These are phyloP conservation scores for Autographa gamma DNA, from an alignment of 2,888 invertebrate genomes.

Conservation along the genomic window DNA sequence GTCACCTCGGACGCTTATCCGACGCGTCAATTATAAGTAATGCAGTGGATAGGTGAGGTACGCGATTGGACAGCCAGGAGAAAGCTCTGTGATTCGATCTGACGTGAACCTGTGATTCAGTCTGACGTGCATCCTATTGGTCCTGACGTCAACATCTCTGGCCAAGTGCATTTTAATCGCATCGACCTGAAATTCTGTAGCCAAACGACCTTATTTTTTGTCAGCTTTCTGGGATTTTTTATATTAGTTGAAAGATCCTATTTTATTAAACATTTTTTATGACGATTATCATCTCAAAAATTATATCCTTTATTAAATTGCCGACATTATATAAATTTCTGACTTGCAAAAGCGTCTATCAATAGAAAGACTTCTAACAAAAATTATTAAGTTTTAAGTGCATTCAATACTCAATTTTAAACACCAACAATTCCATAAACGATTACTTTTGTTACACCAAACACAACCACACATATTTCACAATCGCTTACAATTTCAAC, in stretches of 20 bases:
- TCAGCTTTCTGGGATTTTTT: too few relatives aligned
- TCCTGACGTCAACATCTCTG: background rate
- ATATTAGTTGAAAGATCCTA: too few relatives aligned
- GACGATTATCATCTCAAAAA: too few relatives aligned
- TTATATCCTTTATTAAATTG: too few relatives aligned
- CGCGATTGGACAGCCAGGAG: conserved; percentile 12
- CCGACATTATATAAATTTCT: too few relatives aligned
- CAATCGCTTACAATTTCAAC: background rate
- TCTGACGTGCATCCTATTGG: conserved; percentile 23
- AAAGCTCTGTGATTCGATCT: conserved; percentile 21
- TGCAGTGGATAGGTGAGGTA: conserved; percentile 10
- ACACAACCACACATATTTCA: background rate
- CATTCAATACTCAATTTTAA: background rate
- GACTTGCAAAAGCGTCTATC: too few relatives aligned
- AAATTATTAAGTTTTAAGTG: background rate
- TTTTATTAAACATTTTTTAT: too few relatives aligned
- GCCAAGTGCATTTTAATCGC: background rate
- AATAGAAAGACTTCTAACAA: too few relatives aligned
- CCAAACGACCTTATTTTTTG: too few relatives aligned
- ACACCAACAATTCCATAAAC: background rate
- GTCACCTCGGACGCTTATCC: background rate
- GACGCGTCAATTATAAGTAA: background rate
- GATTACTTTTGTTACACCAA: background rate
- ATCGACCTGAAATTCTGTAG: background rate
- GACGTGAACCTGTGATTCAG: conserved; percentile 22